Percentiles rank a stretch among this genome's conserved stretches.
Evolutionary conservation across 2,113 vertebrate species (phyloP).

Genomic region (Equus quagga): DNA sequence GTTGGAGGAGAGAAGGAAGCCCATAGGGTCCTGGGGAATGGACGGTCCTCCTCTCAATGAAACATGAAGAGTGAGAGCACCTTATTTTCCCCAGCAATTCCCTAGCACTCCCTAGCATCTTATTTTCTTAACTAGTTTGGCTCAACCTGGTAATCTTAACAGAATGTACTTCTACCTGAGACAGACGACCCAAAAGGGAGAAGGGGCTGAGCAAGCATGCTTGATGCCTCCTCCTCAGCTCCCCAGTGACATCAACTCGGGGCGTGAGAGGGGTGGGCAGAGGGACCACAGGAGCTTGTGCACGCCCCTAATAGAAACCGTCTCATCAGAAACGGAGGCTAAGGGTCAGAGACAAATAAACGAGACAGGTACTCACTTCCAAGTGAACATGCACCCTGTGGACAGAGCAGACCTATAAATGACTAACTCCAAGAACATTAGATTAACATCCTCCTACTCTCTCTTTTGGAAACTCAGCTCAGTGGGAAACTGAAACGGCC

Average conservation of each 20-base stretch:
- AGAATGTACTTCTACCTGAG: neutral
- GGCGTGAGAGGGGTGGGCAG: no score
- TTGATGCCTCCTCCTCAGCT: neutral
- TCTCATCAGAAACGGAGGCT: neutral
- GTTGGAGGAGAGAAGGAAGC: neutral
- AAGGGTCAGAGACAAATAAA: neutral
- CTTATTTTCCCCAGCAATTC: no score
- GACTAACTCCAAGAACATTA: neutral
- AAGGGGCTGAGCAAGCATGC: neutral
- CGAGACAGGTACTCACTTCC: neutral
- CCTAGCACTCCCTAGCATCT: neutral
- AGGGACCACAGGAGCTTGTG: neutral
- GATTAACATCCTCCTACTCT: neutral
- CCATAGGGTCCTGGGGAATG: neutral
- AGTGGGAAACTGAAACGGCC: neutral
- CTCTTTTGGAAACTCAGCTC: neutral
- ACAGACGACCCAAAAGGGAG: neutral
- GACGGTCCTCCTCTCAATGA: neutral
- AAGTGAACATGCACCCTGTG: rapidly evolving
- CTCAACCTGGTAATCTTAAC: neutral
- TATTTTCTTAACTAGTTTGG: neutral
- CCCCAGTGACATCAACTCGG: rapidly evolving
- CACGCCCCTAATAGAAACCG: neutral
- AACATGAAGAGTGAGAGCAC: neutral
- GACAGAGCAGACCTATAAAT: neutral